phyloP scores from a whole-genome alignment of 37 sponge, comb jelly and placozoan genomes.

The Petrosia ficiformis region DNA sequence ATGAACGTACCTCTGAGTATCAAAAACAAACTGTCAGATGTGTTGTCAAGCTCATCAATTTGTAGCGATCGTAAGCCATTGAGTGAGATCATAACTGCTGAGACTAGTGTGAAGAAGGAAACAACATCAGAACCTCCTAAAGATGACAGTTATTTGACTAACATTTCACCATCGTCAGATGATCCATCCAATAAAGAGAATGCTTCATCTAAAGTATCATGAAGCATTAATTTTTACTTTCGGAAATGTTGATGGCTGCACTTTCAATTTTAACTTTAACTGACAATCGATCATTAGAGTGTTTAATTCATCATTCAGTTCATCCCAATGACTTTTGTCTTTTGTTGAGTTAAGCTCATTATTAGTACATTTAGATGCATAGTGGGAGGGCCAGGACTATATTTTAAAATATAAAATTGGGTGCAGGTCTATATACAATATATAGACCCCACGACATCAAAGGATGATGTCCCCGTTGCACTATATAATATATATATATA shows the following conservation, averaged over 20 bases:
- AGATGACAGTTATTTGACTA: no score
- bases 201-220: no score
- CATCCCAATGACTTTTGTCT: background rate
- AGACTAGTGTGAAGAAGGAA: no score
- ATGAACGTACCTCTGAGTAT: background rate
- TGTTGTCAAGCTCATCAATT: background rate
- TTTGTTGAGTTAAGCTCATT: background rate
- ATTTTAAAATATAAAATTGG: background rate
- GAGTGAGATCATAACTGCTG: no score
- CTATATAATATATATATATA: conserved; percentile 3
- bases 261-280: background rate
- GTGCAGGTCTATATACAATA: conserved; percentile 1
- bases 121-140: no score
- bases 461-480: background rate
- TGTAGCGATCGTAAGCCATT: background rate
- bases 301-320: background rate
- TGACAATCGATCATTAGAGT: background rate
- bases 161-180: no score
- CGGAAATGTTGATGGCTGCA: background rate
- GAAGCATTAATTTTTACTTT: no score
- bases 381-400: background rate
- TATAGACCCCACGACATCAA: background rate
- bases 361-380: background rate
- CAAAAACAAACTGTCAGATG: conserved; percentile 5
- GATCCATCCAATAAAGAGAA: no score